phyloP scores from a whole-genome alignment of 2,888 invertebrate species.

The Luperina nickerlii region DNA sequence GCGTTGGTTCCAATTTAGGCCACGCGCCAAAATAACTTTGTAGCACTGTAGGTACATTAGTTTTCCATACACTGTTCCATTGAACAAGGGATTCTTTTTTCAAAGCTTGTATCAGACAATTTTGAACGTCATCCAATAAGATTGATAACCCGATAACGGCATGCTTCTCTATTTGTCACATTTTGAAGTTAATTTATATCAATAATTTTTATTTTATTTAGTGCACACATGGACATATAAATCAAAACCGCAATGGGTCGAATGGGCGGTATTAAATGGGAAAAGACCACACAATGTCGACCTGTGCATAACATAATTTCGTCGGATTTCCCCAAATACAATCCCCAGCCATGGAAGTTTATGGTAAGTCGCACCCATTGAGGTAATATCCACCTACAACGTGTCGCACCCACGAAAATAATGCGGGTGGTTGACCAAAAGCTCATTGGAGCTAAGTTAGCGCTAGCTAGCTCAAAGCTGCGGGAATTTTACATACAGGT shows the following conservation, averaged over 20 bases:
- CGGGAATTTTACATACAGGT: background rate
- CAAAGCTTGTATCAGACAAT: slow-evolving; percentile 6
- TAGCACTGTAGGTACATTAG: background rate
- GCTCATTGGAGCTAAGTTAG: background rate
- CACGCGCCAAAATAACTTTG: background rate
- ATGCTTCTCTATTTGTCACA: slow-evolving; percentile 35
- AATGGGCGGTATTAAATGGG: slow-evolving; percentile 87
- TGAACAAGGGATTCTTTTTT: slow-evolving; percentile 40
- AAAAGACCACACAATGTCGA: slow-evolving; percentile 82
- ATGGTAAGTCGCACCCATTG: slow-evolving; percentile 77
- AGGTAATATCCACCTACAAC: too few relatives aligned
- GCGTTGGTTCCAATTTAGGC: background rate
- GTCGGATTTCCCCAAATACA: slow-evolving; percentile 88
- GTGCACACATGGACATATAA: slow-evolving; percentile 49
- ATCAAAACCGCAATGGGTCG: slow-evolving; percentile 77
- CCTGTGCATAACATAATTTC: slow-evolving; percentile 90
- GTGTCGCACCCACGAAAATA: slow-evolving; percentile 23
- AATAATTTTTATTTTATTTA: slow-evolving; percentile 40
- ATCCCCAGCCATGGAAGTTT: slow-evolving; percentile 89
- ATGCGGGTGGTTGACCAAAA: slow-evolving; percentile 1
- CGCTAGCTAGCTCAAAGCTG: background rate
- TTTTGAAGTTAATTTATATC: slow-evolving; percentile 52
- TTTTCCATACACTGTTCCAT: background rate
- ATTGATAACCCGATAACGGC: accelerated
- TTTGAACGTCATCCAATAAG: slow-evolving; percentile 8